Evolutionary conservation across 2,797 vertebrate genomes (phyloP).

Genomic region (Malacoctenus gilli): DNA sequence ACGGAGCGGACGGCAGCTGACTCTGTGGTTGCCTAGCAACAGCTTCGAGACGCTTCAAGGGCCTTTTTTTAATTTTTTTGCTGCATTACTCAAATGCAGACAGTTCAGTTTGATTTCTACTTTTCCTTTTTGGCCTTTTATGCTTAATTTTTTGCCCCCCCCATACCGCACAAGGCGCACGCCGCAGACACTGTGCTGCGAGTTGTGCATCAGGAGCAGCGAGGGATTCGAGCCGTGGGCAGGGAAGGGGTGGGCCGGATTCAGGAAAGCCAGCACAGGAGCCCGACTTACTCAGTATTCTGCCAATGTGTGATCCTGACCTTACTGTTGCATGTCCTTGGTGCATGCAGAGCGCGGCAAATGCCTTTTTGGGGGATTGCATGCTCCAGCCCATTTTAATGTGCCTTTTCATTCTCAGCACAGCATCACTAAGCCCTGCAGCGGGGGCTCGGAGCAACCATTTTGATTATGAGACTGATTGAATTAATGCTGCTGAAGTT

Average conservation of each 20-base stretch:
- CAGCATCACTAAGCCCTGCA: slow-evolving; percentile 62
- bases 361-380: slow-evolving; percentile 75
- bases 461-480: slow-evolving; percentile 77
- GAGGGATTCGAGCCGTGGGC: slow-evolving; percentile 52
- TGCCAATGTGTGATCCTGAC: slow-evolving; percentile 75
- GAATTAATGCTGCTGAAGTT: slow-evolving; percentile 71
- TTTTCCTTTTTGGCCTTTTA: neutral
- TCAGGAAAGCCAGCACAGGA: slow-evolving; percentile 61
- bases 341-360: slow-evolving; percentile 74
- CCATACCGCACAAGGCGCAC: neutral
- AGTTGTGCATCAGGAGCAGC: slow-evolving; percentile 46
- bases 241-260: slow-evolving; percentile 47
- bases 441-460: slow-evolving; percentile 66
- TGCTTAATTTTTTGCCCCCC: neutral
- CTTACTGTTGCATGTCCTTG: slow-evolving; percentile 81
- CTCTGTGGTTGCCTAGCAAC: slow-evolving; percentile 57
- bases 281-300: slow-evolving; percentile 75
- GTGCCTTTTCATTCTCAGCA: slow-evolving; percentile 70
- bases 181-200: slow-evolving; percentile 16
- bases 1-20: slow-evolving; percentile 36
- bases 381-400: slow-evolving; percentile 77
- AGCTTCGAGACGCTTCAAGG: slow-evolving; percentile 26
- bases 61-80: too few relatives aligned
- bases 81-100: neutral
- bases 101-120: neutral